Evolutionary conservation across 2,888 invertebrate species (phyloP).

Genomic region (Rotaria macrura): DNA sequence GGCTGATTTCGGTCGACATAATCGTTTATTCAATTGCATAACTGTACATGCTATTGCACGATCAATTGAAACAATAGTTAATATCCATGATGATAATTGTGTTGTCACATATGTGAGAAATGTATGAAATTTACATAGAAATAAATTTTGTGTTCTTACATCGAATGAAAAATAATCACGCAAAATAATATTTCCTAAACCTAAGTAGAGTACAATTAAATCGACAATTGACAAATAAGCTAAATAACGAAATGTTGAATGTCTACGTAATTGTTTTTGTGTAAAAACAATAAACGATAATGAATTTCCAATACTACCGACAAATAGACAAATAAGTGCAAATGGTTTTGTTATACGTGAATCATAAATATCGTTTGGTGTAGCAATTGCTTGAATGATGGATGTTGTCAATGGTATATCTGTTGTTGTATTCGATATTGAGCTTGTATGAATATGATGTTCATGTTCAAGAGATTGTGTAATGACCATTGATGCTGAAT

Average conservation of each 20-base stretch:
- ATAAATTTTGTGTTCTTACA: constrained; percentile 17
- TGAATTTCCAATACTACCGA: constrained; percentile 22
- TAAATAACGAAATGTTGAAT: constrained; percentile 33
- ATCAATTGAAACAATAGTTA: constrained; percentile 31
- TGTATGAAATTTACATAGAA: constrained; percentile 26
- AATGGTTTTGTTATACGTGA: constrained; percentile 10
- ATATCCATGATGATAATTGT: constrained; percentile 29
- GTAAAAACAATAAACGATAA: constrained; percentile 29
- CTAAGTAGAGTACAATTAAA: constrained; percentile 20
- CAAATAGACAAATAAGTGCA: background rate
- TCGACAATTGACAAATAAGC: constrained; percentile 32
- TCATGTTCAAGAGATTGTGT: background rate
- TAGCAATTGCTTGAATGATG: background rate
- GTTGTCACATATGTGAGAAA: constrained; percentile 31
- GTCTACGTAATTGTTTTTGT: constrained; percentile 25
- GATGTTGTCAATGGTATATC: background rate
- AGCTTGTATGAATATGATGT: background rate
- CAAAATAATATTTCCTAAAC: constrained; percentile 32
- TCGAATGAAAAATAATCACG: constrained; percentile 27
- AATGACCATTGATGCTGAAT: background rate
- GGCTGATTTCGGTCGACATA: constrained; percentile 24
- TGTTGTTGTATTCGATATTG: background rate
- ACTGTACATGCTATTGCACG: constrained; percentile 28
- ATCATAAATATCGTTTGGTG: constrained; percentile 3
- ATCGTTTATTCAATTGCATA: constrained; percentile 25